Conservation (phyloP, 2,888 invertebrate species). For the Sinhomidia bicolor region DNA sequence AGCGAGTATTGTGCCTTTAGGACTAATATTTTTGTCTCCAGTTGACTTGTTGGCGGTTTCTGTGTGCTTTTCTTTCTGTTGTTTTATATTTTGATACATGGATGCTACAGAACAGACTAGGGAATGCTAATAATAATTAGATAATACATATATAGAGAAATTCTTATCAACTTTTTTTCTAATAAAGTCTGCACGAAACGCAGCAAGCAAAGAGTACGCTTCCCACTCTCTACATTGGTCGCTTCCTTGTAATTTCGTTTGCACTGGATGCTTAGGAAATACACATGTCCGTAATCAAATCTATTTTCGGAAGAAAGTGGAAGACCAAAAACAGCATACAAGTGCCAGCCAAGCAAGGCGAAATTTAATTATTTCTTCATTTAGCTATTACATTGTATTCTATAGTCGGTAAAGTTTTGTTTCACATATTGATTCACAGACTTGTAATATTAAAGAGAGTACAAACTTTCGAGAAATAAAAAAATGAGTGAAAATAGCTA, state of each 20-base stretch:
- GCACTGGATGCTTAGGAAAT: background rate
- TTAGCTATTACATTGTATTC: no score
- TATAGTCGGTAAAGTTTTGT: no score
- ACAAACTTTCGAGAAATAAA: no score
- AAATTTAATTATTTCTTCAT: slow-evolving; percentile 53
- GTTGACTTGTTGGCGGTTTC: background rate
- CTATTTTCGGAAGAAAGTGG: background rate
- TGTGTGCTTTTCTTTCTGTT: background rate
- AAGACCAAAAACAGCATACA: background rate
- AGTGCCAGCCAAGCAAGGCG: background rate
- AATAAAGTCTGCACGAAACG: background rate
- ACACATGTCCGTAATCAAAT: slow-evolving; percentile 1
- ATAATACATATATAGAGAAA: slow-evolving; percentile 30
- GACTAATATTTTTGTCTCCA: background rate
- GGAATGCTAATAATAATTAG: background rate
- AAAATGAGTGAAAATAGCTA: no score
- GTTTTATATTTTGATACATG: slow-evolving; percentile 11
- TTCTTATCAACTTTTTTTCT: slow-evolving; percentile 3
- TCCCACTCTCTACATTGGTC: no score
- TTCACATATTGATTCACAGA: no score
- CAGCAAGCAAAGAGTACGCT: background rate
- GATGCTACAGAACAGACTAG: no score
- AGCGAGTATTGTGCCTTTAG: background rate
- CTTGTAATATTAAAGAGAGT: no score
- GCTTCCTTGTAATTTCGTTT: no score